phyloP scores from a whole-genome alignment of 2,113 vertebrate species.

The Ifrita kowaldi region DNA sequence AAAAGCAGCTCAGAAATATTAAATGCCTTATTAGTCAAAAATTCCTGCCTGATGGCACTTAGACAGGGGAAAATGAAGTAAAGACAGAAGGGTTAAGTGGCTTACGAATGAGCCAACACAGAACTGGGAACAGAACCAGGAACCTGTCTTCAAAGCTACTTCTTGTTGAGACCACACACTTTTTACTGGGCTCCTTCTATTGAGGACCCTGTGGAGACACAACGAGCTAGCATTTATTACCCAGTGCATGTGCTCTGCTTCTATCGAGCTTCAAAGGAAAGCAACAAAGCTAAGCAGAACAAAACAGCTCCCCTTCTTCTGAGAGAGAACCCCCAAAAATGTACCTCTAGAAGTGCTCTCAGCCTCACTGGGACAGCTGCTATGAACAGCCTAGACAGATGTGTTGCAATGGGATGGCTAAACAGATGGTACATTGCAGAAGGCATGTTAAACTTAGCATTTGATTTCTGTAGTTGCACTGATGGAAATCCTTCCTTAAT shows the following conservation, averaged over 20 bases:
- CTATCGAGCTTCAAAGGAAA: neutral
- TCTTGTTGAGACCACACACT: conserved; percentile 53
- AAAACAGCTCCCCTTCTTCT: neutral
- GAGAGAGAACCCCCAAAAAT: neutral
- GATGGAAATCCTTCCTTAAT: neutral
- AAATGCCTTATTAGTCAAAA: neutral
- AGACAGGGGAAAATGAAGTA: neutral
- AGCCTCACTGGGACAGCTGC: neutral
- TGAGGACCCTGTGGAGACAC: neutral
- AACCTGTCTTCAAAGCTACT: conserved; percentile 46
- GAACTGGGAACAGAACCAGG: conserved; percentile 45
- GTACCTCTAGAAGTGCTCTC: neutral
- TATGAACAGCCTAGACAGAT: neutral
- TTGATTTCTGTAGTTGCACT: neutral
- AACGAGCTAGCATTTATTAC: neutral
- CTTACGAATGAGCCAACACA: conserved; percentile 41
- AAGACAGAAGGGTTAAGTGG: conserved; percentile 52
- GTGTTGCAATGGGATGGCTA: neutral
- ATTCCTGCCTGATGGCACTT: neutral
- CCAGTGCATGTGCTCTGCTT: conserved; percentile 1
- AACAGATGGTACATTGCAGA: neutral
- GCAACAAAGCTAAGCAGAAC: neutral
- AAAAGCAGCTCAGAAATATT: neutral
- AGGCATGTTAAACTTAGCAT: neutral
- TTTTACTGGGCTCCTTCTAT: neutral